Evolutionary conservation across 2,888 invertebrate species (phyloP).

Genomic region (Sesamia inferens): DNA sequence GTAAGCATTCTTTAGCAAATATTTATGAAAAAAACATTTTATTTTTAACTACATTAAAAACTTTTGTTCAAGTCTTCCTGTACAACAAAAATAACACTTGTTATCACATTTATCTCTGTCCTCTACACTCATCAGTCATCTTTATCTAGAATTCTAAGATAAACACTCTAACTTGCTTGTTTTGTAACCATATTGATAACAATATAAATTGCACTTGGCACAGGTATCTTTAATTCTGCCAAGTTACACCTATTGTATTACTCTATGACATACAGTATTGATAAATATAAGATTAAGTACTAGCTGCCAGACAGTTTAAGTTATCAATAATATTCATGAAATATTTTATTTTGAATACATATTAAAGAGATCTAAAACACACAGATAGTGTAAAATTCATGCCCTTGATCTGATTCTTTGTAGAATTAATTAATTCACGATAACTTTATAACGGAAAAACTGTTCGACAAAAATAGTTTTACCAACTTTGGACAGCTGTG

Average conservation of each 20-base stretch:
- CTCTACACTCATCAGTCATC: conserved; percentile 78
- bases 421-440: conserved; percentile 12
- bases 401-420: conserved; percentile 27
- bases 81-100: conserved; percentile 60
- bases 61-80: conserved; percentile 35
- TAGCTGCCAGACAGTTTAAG: conserved; percentile 18
- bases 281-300: conserved; percentile 50
- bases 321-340: conserved; percentile 35
- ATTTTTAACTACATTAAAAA: conserved; percentile 24
- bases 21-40: conserved; percentile 3
- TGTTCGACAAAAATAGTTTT: conserved; percentile 48
- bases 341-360: conserved; percentile 26
- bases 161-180: conserved; percentile 61
- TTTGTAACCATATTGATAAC: conserved; percentile 50
- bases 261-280: conserved; percentile 41
- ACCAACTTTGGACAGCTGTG: conserved; percentile 39
- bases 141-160: conserved; percentile 79
- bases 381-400: conserved; percentile 12
- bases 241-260: conserved; percentile 58
- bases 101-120: conserved; percentile 76
- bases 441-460: conserved; percentile 32
- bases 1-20: conserved; percentile 16
- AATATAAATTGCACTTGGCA: conserved; percentile 49
- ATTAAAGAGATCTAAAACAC: not conserved
- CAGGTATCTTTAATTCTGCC: conserved; percentile 54